phyloP scores from a whole-genome alignment of 2,113 vertebrate genomes.

The Rissa tridactyla region DNA sequence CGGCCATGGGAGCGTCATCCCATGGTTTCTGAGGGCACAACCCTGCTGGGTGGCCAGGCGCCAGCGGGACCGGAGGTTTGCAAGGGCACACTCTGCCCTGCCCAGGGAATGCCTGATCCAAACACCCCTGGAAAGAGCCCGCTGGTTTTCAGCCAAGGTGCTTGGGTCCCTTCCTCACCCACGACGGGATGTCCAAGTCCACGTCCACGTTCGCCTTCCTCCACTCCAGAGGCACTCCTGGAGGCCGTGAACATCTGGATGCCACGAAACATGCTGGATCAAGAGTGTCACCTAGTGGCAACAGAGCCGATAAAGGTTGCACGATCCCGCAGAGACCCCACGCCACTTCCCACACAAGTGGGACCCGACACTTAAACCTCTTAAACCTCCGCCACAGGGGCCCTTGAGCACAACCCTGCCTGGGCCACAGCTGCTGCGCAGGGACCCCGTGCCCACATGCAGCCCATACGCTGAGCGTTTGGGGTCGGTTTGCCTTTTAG shows the following conservation, averaged over 20 bases:
- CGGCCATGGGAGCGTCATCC: neutral
- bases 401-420: rapidly evolving
- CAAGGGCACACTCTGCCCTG: neutral
- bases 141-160: neutral
- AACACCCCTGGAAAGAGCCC: neutral
- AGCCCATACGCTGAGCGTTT: rapidly evolving
- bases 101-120: neutral
- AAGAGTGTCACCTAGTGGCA: slow-evolving; percentile 31
- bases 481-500: neutral
- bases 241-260: neutral
- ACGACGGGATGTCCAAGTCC: neutral
- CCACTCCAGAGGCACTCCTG: neutral
- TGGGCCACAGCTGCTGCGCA: neutral
- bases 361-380: neutral
- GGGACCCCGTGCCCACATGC: neutral
- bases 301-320: neutral
- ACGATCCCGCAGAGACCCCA: rapidly evolving
- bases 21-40: neutral
- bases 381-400: neutral
- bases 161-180: neutral
- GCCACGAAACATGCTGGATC: neutral
- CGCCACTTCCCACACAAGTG: neutral
- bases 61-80: rapidly evolving
- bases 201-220: neutral
- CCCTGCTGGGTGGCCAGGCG: neutral